Evolutionary conservation across 2,888 invertebrate genomes (phyloP).

Genomic region (Aproaerema taeniolella): DNA sequence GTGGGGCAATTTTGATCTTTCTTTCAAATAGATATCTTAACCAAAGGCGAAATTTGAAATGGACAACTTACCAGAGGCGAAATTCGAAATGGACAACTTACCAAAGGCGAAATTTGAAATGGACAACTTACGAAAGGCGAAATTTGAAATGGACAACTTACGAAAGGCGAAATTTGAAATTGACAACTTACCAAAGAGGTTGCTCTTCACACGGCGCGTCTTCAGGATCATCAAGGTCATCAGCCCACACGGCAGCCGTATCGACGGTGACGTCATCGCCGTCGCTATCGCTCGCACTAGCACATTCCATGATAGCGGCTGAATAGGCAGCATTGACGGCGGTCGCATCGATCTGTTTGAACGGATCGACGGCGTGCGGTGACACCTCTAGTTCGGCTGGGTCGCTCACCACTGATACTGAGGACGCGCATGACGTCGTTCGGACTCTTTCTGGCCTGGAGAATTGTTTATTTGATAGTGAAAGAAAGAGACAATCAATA

Average conservation of each 20-base stretch:
- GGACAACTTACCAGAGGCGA: too few relatives aligned
- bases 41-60: too few relatives aligned
- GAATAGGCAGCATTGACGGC: conserved; percentile 50
- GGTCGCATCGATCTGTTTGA: conserved; percentile 65
- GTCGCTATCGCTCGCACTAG: conserved; percentile 61
- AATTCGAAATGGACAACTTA: too few relatives aligned
- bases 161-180: too few relatives aligned
- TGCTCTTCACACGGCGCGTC: conserved; percentile 45
- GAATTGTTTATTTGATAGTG: too few relatives aligned
- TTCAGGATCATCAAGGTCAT: conserved; percentile 43
- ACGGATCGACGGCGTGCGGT: conserved; percentile 53
- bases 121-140: too few relatives aligned
- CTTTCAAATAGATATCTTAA: too few relatives aligned
- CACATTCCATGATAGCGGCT: conserved; percentile 53
- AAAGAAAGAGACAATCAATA: too few relatives aligned
- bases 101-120: too few relatives aligned
- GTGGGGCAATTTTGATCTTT: too few relatives aligned
- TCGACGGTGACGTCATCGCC: conserved; percentile 46
- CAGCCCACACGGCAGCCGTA: conserved; percentile 32
- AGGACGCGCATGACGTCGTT: conserved; percentile 63
- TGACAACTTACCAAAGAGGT: conserved; percentile 46
- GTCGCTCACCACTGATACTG: conserved; percentile 69
- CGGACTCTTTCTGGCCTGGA: conserved; percentile 54
- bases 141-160: too few relatives aligned
- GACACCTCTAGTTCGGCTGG: conserved; percentile 48